A percentile compares a stretch with the other conserved stretches of the same genome.
These are phyloP conservation scores for Dusona sp. DNA, from an alignment of 2,888 invertebrate genomes.

Conservation along the genomic window DNA sequence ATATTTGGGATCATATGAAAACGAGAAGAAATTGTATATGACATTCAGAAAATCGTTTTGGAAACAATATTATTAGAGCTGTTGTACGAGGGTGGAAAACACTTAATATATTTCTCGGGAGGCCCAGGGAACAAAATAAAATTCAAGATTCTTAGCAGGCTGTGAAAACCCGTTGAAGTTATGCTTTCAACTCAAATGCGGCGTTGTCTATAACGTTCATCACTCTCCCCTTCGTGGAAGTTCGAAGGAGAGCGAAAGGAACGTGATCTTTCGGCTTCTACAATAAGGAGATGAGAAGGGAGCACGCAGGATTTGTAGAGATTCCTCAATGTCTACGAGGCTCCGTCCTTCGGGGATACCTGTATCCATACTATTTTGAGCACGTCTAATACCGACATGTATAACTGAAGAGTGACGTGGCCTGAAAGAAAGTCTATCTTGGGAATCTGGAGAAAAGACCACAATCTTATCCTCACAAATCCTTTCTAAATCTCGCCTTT, in stretches of 20 bases:
- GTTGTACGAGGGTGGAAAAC: neutral
- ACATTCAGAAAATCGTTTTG: neutral
- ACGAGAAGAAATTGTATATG: neutral
- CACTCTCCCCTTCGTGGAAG: slow-evolving; percentile 34
- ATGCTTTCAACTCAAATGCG: slow-evolving; percentile 21
- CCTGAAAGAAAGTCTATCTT: slow-evolving; percentile 36
- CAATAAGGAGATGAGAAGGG: slow-evolving; percentile 39
- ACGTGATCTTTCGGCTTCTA: slow-evolving; percentile 36
- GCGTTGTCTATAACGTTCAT: slow-evolving; percentile 17
- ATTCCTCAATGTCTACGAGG: slow-evolving; percentile 72
- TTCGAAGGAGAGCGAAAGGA: slow-evolving; percentile 25
- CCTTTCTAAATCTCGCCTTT: slow-evolving; percentile 27
- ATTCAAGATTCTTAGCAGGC: neutral
- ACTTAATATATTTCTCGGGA: neutral
- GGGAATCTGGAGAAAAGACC: slow-evolving; percentile 41
- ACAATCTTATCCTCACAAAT: slow-evolving; percentile 38
- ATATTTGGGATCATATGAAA: neutral
- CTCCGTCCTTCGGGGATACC: slow-evolving; percentile 45
- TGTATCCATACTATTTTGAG: slow-evolving; percentile 16
- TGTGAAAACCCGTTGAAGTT: slow-evolving; percentile 26
- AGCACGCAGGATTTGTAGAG: slow-evolving; percentile 54
- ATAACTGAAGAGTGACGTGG: slow-evolving; percentile 74
- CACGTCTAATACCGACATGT: slow-evolving; percentile 55
- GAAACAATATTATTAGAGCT: neutral
- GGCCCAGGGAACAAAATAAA: neutral